Evolutionary conservation across 2,797 vertebrate genomes (phyloP).

Genomic region (Aldrovandia affinis): DNA sequence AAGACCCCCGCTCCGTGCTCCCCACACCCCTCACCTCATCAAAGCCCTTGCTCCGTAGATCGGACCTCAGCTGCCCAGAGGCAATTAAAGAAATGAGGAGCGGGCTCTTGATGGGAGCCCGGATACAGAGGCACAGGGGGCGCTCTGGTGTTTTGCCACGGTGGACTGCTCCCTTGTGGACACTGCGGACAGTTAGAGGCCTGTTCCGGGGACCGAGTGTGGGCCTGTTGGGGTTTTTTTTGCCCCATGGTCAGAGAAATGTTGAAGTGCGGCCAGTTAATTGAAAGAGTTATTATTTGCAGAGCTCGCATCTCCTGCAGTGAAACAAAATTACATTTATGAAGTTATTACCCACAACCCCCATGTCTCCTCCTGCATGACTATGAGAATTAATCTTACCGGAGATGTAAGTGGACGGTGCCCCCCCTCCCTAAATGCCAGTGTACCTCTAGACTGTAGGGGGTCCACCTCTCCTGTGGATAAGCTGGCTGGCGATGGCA

Average conservation of each 20-base stretch:
- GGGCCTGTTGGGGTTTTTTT: not conserved
- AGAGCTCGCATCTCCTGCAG: not conserved
- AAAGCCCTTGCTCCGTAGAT: not conserved
- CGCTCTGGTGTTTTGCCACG: not conserved
- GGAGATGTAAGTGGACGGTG: not conserved
- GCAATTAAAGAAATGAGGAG: slow-evolving; percentile 18
- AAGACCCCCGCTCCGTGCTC: not conserved
- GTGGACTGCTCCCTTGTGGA: not conserved
- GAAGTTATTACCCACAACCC: not conserved
- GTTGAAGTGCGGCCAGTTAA: not conserved
- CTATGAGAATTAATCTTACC: not conserved
- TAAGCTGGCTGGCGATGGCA: not conserved
- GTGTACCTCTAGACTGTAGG: not conserved
- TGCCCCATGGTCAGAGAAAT: not conserved
- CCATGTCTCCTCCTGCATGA: not conserved
- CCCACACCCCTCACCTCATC: slow-evolving; percentile 1
- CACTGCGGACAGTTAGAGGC: not conserved
- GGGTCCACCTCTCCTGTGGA: not conserved
- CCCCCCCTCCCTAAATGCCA: not conserved
- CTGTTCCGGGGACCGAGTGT: not conserved
- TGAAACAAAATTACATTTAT: not conserved
- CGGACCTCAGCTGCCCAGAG: not conserved
- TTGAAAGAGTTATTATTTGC: not conserved
- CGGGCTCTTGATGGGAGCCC: not conserved
- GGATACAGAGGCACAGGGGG: not conserved